Percentiles rank a stretch among this genome's conserved stretches.
Conservation (phyloP, 92 coral and sea anemone genomes). For the Muricea muricata region DNA sequence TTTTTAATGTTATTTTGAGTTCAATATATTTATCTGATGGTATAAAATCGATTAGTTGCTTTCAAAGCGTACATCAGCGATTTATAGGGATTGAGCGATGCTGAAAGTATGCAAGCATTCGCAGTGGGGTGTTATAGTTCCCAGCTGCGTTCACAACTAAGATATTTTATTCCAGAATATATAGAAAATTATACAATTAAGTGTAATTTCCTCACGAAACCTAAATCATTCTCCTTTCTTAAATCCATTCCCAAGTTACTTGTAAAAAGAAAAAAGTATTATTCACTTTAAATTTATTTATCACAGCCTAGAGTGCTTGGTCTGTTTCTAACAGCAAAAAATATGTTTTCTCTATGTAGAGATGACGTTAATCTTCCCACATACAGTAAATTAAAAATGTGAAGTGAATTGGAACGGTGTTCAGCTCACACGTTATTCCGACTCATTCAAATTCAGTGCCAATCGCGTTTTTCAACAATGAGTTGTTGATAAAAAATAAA, state of each 20-base stretch:
- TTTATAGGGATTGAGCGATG: not conserved
- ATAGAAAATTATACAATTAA: too few species aligned
- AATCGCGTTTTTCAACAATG: not conserved
- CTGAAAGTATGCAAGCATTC: not conserved
- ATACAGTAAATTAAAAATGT: not conserved
- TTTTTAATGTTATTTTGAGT: not conserved
- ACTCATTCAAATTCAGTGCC: not conserved
- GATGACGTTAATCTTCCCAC: not conserved
- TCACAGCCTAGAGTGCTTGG: not conserved
- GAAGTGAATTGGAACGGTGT: slow-evolving; percentile 1
- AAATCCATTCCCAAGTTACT: not conserved
- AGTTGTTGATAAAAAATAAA: slow-evolving; percentile 3
- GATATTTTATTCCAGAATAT: slow-evolving; percentile 10
- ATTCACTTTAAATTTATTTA: not conserved
- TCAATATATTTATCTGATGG: not conserved
- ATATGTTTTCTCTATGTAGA: not conserved
- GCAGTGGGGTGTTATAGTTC: not conserved
- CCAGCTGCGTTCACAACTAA: slow-evolving; percentile 1
- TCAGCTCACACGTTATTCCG: not conserved
- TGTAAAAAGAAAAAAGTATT: not conserved
- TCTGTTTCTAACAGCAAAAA: not conserved
- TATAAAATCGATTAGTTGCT: not conserved
- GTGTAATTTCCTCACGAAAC: not conserved
- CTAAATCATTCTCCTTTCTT: not conserved
- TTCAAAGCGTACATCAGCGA: not conserved